These are phyloP conservation scores for Zele albiditarsus DNA, from an alignment of 2,888 invertebrate species.

Conservation along the genomic window DNA sequence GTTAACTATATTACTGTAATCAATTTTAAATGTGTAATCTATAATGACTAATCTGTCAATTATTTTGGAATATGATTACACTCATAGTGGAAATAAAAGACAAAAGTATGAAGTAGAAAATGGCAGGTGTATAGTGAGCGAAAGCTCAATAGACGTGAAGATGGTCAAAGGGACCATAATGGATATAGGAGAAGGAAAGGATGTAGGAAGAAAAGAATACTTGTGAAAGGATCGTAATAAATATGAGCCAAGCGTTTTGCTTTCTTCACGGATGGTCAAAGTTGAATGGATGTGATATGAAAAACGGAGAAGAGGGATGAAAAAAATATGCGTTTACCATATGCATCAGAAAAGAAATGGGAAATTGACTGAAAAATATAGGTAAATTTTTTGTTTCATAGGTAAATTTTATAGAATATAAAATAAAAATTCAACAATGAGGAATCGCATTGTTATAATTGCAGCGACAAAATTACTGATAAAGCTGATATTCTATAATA, in stretches of 20 bases:
- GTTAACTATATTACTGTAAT: not conserved
- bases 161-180: not conserved
- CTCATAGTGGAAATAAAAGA: not conserved
- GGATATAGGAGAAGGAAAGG: not conserved
- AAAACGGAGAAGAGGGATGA: not conserved
- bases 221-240: slow-evolving; percentile 33
- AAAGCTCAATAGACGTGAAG: not conserved
- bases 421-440: slow-evolving; percentile 5
- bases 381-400: too few relatives aligned
- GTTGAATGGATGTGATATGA: not conserved
- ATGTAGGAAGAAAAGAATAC: slow-evolving; percentile 15
- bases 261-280: not conserved
- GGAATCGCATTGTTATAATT: slow-evolving; percentile 29
- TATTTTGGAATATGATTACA: not conserved
- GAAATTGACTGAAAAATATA: not conserved
- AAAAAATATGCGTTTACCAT: not conserved
- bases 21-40: not conserved
- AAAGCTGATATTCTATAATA: slow-evolving; percentile 21
- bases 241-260: slow-evolving; percentile 23
- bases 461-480: slow-evolving; percentile 25
- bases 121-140: not conserved
- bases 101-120: not conserved
- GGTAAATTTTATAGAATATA: too few relatives aligned
- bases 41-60: not conserved
- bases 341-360: not conserved